Conservation (phyloP, 2,113 vertebrate species). For the Epinephelus lanceolatus region DNA sequence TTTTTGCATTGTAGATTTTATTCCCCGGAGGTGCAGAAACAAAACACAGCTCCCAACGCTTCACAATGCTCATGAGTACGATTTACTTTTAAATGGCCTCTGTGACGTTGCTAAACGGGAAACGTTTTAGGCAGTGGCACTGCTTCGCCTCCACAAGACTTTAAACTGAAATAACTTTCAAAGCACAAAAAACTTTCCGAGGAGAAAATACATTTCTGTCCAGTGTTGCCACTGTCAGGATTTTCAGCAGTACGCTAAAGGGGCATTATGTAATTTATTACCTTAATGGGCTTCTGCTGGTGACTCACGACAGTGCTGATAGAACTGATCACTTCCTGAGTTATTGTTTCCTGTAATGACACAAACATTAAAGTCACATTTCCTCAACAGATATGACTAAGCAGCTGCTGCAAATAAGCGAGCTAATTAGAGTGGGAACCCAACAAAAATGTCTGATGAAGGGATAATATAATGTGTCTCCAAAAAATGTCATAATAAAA, state of each 20-base stretch:
- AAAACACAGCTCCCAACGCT: constrained; percentile 37
- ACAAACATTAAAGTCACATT: constrained; percentile 60
- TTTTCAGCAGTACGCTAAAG: constrained; percentile 42
- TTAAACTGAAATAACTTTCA: constrained; percentile 36
- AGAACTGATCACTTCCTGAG: constrained; percentile 51
- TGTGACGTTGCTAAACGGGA: constrained; percentile 39
- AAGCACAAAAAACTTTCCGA: constrained; percentile 31
- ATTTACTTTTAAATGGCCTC: constrained; percentile 46
- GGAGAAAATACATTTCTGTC: neutral
- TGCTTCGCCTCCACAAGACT: neutral
- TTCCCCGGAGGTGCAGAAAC: constrained; percentile 43
- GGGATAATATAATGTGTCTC: constrained; percentile 20
- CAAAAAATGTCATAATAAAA: constrained; percentile 16
- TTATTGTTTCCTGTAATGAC: constrained; percentile 50
- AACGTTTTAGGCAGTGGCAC: constrained; percentile 22
- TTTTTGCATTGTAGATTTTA: constrained; percentile 41
- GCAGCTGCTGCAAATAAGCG: constrained; percentile 35
- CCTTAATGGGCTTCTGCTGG: constrained; percentile 50
- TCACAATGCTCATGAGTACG: constrained; percentile 13
- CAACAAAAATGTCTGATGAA: constrained; percentile 49
- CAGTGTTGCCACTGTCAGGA: constrained; percentile 40
- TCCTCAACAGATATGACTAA: constrained; percentile 42
- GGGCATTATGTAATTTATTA: constrained; percentile 42
- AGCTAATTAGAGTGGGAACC: constrained; percentile 59
- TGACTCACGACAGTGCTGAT: constrained; percentile 41